These are phyloP conservation scores for Hydrozoanthus tunicans DNA, from an alignment of 64 coral and sea anemone species.

Conservation along the genomic window DNA sequence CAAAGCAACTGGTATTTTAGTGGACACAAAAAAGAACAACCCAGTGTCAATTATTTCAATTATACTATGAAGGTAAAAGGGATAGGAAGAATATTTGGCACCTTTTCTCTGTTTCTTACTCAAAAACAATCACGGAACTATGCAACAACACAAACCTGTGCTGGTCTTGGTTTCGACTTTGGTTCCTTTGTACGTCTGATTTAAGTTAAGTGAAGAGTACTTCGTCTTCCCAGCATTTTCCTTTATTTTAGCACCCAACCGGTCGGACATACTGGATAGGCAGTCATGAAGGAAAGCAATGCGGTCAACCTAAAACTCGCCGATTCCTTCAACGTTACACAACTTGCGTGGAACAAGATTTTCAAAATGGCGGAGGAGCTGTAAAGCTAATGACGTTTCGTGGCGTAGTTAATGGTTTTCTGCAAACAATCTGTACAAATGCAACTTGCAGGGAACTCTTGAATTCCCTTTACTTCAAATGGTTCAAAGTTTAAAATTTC, in stretches of 20 bases:
- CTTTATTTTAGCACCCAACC: slow-evolving; percentile 99
- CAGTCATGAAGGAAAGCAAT: slow-evolving; percentile 99
- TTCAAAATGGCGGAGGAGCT: slow-evolving; percentile 87
- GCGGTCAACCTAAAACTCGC: slow-evolving; percentile 84
- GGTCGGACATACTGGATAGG: slow-evolving; percentile 99
- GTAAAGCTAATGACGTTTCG: slow-evolving; percentile 84
- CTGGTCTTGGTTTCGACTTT: slow-evolving; percentile 99
- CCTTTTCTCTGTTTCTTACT: neutral
- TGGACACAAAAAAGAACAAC: slow-evolving; percentile 29
- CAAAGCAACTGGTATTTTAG: slow-evolving; percentile 44
- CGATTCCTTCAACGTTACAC: slow-evolving; percentile 85
- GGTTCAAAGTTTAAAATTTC: slow-evolving; percentile 28
- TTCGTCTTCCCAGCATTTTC: slow-evolving; percentile 99
- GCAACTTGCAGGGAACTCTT: neutral
- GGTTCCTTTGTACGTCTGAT: slow-evolving; percentile 99
- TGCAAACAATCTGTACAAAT: slow-evolving; percentile 25
- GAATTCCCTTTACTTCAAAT: slow-evolving; percentile 3
- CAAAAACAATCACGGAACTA: slow-evolving; percentile 3
- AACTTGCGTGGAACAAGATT: slow-evolving; percentile 74
- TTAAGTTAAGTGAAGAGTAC: slow-evolving; percentile 99
- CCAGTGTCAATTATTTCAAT: neutral
- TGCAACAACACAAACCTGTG: slow-evolving; percentile 84
- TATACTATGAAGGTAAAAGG: neutral
- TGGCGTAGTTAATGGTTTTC: slow-evolving; percentile 45
- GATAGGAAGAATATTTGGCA: neutral